phyloP scores from a whole-genome alignment of 2,797 vertebrate genomes.

The Bradypodion ventrale region DNA sequence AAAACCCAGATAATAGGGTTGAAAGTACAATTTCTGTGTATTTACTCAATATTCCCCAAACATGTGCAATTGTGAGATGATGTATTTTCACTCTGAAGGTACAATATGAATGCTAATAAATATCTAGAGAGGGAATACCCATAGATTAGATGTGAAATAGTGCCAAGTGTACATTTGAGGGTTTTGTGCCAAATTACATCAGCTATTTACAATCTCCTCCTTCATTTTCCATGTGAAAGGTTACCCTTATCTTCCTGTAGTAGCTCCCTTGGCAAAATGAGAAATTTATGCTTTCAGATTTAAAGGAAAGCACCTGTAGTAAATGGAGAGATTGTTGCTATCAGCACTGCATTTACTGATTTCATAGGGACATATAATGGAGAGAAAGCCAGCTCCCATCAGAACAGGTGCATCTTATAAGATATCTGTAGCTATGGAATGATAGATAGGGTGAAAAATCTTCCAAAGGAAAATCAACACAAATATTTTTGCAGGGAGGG shows the following conservation, averaged over 20 bases:
- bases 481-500: neutral
- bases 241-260: conserved; percentile 46
- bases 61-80: neutral
- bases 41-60: neutral
- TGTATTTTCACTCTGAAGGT: conserved; percentile 27
- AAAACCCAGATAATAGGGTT: neutral
- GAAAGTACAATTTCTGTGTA: neutral
- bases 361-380: conserved; percentile 39
- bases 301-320: conserved; percentile 42
- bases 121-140: neutral
- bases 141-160: neutral
- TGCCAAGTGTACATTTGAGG: conserved; percentile 21
- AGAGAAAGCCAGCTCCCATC: conserved; percentile 1
- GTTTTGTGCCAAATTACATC: conserved; percentile 51
- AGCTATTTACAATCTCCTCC: conserved; percentile 9
- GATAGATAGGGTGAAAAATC: neutral
- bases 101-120: neutral
- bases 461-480: neutral
- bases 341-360: conserved; percentile 9
- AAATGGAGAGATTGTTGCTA: conserved; percentile 35
- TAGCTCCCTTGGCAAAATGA: conserved; percentile 34
- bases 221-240: conserved; percentile 49
- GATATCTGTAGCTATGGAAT: neutral
- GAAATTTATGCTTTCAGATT: conserved; percentile 49
- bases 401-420: neutral